Conservation (phyloP, 2,888 invertebrate genomes). For the Hyalella azteca region DNA sequence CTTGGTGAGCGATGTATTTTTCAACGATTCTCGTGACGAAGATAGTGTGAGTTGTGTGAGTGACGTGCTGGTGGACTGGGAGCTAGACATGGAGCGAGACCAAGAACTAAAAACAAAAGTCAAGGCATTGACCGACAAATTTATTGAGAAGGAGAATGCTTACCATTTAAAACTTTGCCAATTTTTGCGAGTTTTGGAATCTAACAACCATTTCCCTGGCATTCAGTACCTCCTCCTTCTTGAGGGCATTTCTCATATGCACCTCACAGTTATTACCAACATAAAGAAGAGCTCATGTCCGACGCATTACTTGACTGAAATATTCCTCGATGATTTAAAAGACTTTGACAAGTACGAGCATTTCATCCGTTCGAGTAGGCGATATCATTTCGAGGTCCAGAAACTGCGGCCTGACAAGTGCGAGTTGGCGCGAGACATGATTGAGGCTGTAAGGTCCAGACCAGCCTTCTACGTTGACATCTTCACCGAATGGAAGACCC, state of each 20-base stretch:
- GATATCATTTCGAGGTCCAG: not conserved
- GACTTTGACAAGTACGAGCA: not conserved
- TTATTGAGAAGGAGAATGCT: not conserved
- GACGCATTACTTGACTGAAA: not conserved
- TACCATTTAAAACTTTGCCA: not conserved
- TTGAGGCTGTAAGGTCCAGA: not conserved
- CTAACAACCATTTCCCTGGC: not conserved
- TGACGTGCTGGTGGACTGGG: not conserved
- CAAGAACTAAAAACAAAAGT: not conserved
- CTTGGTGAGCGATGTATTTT: not conserved
- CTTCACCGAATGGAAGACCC: not conserved
- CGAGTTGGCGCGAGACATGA: not conserved
- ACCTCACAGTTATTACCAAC: not conserved
- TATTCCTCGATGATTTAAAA: not conserved
- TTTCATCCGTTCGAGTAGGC: not conserved
- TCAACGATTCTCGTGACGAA: not conserved
- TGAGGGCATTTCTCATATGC: not conserved
- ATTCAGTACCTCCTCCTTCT: not conserved
- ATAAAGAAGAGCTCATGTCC: not conserved
- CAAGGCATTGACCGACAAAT: not conserved
- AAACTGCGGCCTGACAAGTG: not conserved
- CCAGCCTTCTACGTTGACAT: not conserved
- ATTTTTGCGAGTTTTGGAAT: not conserved
- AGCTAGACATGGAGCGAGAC: not conserved
- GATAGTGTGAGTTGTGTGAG: not conserved